These are phyloP conservation scores for Cyanoliseus patagonus DNA, from an alignment of 2,113 vertebrate genomes.

Conservation along the genomic window DNA sequence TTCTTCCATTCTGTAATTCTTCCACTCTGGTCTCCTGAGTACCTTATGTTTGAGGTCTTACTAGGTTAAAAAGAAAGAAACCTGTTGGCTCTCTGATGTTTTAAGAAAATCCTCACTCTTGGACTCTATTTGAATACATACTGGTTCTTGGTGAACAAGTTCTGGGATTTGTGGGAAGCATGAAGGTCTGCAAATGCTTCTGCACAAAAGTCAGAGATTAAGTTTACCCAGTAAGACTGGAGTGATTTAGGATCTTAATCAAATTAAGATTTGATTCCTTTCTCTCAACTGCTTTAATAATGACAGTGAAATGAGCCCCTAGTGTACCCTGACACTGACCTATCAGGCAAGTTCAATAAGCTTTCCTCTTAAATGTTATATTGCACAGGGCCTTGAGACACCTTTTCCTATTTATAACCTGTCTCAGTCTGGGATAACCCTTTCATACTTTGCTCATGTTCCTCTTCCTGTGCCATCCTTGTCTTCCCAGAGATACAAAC, in stretches of 20 bases:
- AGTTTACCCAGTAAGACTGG: not conserved
- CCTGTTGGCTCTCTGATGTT: not conserved
- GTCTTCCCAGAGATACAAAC: not conserved
- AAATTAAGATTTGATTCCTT: not conserved
- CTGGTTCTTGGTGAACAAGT: not conserved
- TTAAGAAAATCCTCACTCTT: rapidly evolving
- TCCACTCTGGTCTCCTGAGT: not conserved
- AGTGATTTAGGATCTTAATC: not conserved
- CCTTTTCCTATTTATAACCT: not conserved
- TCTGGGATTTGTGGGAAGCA: not conserved
- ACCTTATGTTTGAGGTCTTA: not conserved
- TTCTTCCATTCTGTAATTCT: not conserved
- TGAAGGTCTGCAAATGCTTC: not conserved
- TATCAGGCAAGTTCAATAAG: not conserved
- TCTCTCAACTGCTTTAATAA: not conserved
- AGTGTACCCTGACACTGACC: not conserved
- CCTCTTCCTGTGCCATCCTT: not conserved
- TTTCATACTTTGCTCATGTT: not conserved
- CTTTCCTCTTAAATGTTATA: not conserved
- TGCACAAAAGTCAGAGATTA: not conserved
- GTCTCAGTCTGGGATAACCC: not conserved
- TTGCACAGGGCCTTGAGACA: not conserved
- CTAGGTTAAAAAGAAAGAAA: not conserved
- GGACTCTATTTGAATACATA: not conserved
- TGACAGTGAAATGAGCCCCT: not conserved